These are phyloP conservation scores for Uropetala carovei DNA, from an alignment of 2,888 invertebrate genomes.

Conservation along the genomic window DNA sequence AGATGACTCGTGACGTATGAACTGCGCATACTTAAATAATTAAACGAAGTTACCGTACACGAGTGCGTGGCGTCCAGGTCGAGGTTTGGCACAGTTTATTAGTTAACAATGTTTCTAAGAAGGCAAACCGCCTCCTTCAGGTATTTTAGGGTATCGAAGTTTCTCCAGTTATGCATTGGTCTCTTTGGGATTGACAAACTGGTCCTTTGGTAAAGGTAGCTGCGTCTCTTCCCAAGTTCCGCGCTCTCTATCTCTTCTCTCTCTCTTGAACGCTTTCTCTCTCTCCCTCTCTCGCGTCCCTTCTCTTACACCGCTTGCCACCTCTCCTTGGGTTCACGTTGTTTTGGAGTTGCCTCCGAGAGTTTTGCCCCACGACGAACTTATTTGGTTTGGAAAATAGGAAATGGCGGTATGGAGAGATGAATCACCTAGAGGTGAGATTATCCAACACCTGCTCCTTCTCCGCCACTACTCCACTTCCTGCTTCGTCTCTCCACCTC, in stretches of 20 bases:
- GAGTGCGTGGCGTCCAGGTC: not conserved
- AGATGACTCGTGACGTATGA: no score
- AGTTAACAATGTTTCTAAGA: not conserved
- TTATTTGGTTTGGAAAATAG: conserved; percentile 62
- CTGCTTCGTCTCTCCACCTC: not conserved
- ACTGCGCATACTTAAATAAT: no score
- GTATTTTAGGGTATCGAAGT: not conserved
- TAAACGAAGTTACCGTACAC: no score
- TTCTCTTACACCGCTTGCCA: not conserved
- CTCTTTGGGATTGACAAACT: conserved; percentile 17
- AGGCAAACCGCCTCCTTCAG: not conserved
- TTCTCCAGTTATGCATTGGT: not conserved
- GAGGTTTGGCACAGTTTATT: not conserved
- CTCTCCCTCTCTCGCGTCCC: not conserved
- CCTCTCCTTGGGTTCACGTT: not conserved
- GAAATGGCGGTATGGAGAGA: conserved; percentile 47
- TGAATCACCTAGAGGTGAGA: conserved; percentile 58
- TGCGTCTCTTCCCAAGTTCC: conserved; percentile 2
- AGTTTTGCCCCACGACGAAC: conserved; percentile 48
- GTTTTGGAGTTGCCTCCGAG: conserved; percentile 36
- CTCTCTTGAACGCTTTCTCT: not conserved
- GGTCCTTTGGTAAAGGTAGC: not conserved
- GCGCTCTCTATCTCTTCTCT: not conserved
- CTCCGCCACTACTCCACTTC: not conserved
- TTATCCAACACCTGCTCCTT: conserved; percentile 56